Evolutionary conservation across 2,797 vertebrate species (phyloP).

Genomic region (Spatula versicolor): DNA sequence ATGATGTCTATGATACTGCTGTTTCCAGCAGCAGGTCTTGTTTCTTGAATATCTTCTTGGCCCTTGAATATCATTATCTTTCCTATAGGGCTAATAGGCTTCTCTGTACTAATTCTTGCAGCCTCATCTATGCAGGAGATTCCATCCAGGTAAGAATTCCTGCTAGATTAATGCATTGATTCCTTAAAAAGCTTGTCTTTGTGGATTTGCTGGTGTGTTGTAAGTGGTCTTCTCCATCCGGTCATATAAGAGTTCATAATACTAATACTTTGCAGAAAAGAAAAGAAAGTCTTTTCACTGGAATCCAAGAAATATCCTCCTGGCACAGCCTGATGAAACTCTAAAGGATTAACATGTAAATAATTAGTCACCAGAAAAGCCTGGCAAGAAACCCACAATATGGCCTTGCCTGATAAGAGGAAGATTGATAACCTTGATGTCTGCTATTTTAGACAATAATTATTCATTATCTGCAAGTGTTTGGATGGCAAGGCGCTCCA

Average conservation of each 20-base stretch:
- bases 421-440: conserved; percentile 44
- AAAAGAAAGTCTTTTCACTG: not conserved
- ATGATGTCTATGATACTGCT: not conserved
- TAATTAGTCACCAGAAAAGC: not conserved
- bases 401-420: conserved; percentile 10
- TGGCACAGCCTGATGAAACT: not conserved
- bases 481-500: not conserved
- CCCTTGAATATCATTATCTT: not conserved
- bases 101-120: not conserved
- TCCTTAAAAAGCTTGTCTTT: not conserved
- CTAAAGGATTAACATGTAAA: not conserved
- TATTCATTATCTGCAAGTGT: conserved; percentile 22
- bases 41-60: not conserved
- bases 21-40: not conserved
- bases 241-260: not conserved
- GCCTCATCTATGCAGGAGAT: fast-evolving
- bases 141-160: not conserved
- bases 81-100: not conserved
- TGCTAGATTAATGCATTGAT: not conserved
- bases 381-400: conserved; percentile 1
- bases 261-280: not conserved
- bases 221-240: not conserved
- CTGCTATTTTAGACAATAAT: conserved; percentile 52
- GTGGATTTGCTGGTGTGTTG: not conserved
- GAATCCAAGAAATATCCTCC: not conserved